Evolutionary conservation across 2,888 invertebrate genomes (phyloP).

Genomic region (Cephalotes varians): DNA sequence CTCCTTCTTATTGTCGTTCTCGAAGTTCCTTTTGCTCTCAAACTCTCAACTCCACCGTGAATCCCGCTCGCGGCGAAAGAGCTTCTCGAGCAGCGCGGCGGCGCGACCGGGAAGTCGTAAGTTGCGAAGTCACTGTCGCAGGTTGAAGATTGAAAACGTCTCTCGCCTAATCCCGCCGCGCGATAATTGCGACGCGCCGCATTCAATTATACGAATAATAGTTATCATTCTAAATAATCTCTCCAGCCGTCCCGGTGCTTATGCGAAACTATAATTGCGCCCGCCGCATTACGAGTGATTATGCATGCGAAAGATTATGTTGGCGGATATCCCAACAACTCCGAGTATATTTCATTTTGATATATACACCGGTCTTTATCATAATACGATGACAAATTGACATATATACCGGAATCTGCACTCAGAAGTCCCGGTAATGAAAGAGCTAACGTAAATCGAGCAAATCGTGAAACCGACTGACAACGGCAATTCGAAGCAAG

Average conservation of each 20-base stretch:
- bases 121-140: constrained; percentile 56
- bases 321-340: neutral
- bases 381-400: constrained; percentile 1
- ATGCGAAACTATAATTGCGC: neutral
- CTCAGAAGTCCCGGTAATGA: neutral
- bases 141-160: constrained; percentile 50
- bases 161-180: constrained; percentile 49
- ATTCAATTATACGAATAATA: constrained; percentile 46
- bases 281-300: neutral
- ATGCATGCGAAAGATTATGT: neutral
- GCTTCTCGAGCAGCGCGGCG: constrained; percentile 23
- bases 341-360: neutral
- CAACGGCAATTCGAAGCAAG: neutral
- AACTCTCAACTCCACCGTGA: constrained; percentile 24
- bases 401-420: neutral
- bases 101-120: constrained; percentile 46
- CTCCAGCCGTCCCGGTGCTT: constrained; percentile 1
- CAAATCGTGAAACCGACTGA: neutral
- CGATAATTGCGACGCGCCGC: constrained; percentile 47
- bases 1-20: constrained; percentile 47
- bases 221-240: constrained; percentile 53
- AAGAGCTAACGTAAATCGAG: neutral
- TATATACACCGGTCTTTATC: neutral
- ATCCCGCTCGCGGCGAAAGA: constrained; percentile 35
- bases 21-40: constrained; percentile 28